Percentiles rank a stretch among this genome's conserved stretches.
phyloP scores from a whole-genome alignment of 2,797 vertebrate genomes.

The Tangara arthus region DNA sequence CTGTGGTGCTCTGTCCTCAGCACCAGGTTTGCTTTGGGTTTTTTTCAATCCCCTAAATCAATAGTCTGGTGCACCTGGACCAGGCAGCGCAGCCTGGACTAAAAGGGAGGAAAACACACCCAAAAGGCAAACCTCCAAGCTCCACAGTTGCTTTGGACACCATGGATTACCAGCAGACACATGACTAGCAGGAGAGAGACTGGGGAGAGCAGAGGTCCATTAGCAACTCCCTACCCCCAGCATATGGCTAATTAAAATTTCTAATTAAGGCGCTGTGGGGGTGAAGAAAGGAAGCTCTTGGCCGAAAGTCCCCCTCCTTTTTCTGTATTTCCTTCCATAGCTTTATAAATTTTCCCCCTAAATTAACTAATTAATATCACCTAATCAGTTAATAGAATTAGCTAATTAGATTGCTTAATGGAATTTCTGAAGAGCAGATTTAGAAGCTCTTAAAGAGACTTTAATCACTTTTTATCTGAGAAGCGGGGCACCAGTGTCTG shows the following conservation, averaged over 20 bases:
- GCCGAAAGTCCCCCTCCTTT: constrained; percentile 48
- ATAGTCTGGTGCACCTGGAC: neutral
- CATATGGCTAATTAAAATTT: constrained; percentile 65
- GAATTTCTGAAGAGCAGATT: constrained; percentile 71
- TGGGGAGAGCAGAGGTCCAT: constrained; percentile 18
- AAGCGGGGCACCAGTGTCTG: neutral
- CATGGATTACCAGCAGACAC: neutral
- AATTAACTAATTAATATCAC: constrained; percentile 73
- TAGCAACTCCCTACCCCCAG: neutral
- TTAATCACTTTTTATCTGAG: constrained; percentile 72
- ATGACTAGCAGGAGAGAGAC: neutral
- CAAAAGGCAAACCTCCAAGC: neutral
- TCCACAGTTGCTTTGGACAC: neutral
- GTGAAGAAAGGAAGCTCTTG: constrained; percentile 36
- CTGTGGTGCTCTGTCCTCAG: rapidly evolving
- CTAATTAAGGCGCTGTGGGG: constrained; percentile 49
- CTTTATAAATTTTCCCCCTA: constrained; percentile 58
- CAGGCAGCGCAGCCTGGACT: neutral
- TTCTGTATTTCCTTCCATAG: constrained; percentile 50
- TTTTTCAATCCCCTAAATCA: neutral
- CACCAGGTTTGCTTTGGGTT: neutral
- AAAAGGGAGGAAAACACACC: neutral
- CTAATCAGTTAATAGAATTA: constrained; percentile 74
- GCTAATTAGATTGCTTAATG: constrained; percentile 73
- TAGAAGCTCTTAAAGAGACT: constrained; percentile 65